Evolutionary conservation across 2,888 invertebrate species (phyloP).

Genomic region (Leptogaster cylindrica): DNA sequence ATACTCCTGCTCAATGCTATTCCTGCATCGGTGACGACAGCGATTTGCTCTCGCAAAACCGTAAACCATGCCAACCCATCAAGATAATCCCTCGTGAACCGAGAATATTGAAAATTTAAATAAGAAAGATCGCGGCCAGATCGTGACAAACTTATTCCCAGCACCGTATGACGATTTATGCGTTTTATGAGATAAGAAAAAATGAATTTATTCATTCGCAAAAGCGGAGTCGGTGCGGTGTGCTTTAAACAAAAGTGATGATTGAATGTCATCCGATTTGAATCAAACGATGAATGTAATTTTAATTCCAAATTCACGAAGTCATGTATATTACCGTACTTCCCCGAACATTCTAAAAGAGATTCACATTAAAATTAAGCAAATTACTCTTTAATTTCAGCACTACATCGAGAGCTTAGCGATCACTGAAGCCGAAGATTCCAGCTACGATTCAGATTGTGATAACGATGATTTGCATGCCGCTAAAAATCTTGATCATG

Average conservation of each 20-base stretch:
- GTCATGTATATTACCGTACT: neutral
- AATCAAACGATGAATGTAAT: neutral
- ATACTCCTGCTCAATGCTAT: neutral
- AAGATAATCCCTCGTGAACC: slow-evolving; percentile 6
- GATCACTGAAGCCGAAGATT: slow-evolving; percentile 68
- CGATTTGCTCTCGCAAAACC: neutral
- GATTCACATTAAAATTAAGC: neutral
- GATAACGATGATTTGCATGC: slow-evolving; percentile 61
- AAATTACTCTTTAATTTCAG: slow-evolving; percentile 8
- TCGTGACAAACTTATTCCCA: slow-evolving; percentile 21
- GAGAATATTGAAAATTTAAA: slow-evolving; percentile 35
- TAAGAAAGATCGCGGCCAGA: slow-evolving; percentile 13
- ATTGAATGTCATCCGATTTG: neutral
- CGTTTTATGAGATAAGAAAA: slow-evolving; percentile 34
- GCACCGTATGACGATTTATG: slow-evolving; percentile 27
- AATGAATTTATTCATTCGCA: slow-evolving; percentile 9
- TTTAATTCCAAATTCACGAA: neutral
- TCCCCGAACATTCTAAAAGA: neutral
- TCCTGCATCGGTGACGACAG: neutral
- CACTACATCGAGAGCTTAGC: slow-evolving; percentile 38
- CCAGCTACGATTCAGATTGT: slow-evolving; percentile 86
- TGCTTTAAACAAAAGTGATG: neutral
- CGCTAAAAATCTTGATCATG: slow-evolving; percentile 63
- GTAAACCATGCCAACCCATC: neutral
- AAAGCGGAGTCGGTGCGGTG: slow-evolving; percentile 1